Percentiles rank a stretch among this genome's conserved stretches.
These are phyloP conservation scores for Pristionchus fissidentatus DNA, from an alignment of 2,888 invertebrate species.

Conservation along the genomic window DNA sequence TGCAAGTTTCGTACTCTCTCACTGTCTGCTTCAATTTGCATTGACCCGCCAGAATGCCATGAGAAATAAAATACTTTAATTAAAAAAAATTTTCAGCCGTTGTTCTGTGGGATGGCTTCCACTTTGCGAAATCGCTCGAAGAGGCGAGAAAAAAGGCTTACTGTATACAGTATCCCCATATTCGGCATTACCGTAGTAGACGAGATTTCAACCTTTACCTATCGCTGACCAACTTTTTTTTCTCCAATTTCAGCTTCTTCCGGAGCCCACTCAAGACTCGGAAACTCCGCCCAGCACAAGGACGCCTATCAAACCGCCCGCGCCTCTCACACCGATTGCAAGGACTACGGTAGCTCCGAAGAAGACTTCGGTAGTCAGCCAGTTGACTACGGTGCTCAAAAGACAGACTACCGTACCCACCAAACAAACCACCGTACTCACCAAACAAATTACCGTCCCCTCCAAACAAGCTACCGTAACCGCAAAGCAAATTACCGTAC, in stretches of 20 bases:
- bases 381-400: neutral
- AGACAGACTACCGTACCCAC: neutral
- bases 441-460: neutral
- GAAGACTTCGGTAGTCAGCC: too few species aligned
- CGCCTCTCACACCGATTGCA: neutral
- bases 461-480: neutral
- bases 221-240: too few species aligned
- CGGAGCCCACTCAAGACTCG: constrained; percentile 4
- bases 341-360: neutral
- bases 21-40: neutral
- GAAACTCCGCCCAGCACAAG: neutral
- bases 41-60: neutral
- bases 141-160: too few species aligned
- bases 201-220: neutral
- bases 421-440: too few species aligned
- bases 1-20: neutral
- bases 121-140: neutral
- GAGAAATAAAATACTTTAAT: neutral
- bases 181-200: neutral
- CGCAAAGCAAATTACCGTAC: too few species aligned
- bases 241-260: neutral
- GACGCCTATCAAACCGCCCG: neutral
- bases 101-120: constrained; percentile 28
- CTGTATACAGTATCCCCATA: too few species aligned
- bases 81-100: neutral